Percentiles rank a stretch among this genome's conserved stretches.
Evolutionary conservation across 2,113 vertebrate genomes (phyloP).

Genomic region (Alaudala cheleensis): DNA sequence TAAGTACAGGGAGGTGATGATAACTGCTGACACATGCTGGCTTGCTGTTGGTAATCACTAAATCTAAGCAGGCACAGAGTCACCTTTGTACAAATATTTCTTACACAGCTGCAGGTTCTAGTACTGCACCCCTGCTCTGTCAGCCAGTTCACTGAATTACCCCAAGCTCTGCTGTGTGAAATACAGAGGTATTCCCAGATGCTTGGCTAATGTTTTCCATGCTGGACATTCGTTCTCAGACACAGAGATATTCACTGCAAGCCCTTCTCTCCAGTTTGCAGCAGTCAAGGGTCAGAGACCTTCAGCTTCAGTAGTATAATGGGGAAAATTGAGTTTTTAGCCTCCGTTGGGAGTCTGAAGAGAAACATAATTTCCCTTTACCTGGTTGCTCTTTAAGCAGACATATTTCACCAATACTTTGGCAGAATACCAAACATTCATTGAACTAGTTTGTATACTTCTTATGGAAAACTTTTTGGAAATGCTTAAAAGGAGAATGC

Average conservation of each 20-base stretch:
- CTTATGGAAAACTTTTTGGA: neutral
- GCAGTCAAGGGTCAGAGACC: neutral
- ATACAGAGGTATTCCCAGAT: neutral
- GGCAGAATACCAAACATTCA: neutral
- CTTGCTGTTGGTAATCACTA: conserved; percentile 7
- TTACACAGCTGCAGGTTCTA: neutral
- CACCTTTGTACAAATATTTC: neutral
- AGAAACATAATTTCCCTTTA: neutral
- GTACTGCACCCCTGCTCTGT: neutral
- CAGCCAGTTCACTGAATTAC: neutral
- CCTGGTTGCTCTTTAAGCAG: neutral
- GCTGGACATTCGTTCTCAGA: neutral
- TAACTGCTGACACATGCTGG: conserved; percentile 25
- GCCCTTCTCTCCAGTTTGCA: neutral
- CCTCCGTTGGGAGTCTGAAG: neutral
- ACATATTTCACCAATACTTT: neutral
- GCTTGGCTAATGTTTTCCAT: neutral
- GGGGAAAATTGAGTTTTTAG: neutral
- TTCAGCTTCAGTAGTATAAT: neutral
- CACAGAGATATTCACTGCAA: neutral
- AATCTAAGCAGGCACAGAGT: neutral
- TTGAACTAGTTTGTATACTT: neutral
- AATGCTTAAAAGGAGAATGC: neutral
- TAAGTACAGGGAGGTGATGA: conserved; percentile 28
- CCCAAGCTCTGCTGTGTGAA: neutral